Evolutionary conservation across 2,113 vertebrate genomes (phyloP), one percentile per base, ranked within the genome.

Genomic region (Tor tambroides): DNA sequence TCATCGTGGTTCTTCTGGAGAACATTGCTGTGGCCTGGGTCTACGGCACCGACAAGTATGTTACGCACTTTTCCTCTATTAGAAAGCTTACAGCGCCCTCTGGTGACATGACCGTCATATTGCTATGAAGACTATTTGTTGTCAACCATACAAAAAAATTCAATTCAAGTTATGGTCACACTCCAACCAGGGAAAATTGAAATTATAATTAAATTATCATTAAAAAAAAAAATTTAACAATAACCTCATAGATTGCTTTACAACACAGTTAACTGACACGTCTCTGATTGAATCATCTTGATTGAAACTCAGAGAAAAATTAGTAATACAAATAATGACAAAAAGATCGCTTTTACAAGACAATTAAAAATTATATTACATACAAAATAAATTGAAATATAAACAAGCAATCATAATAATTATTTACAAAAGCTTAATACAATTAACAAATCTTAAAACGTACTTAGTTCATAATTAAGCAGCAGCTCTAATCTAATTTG

Each of bases 11-110:
- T 59, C 92, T 97, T 83, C 94, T 99, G 95, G 98, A 99, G 91
- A 99, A 98, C 80, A 89, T 98, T 89, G 96, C 98, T 0, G 92
- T 99, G 28, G 97, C 96, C 6, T 97, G 95, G 93, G 88, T 99
- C 91, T 99, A 99, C 78, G 98, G 98, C 81, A 96, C 96, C 65
- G 97, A 99, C 86, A 99, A 97, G 98, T 99, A 95, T 92, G 97
- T 30, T 98, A 94, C 92, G 96, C 0, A 2, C 9, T 80, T 14
- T 35, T 14, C 23, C 43, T 46, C 26, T 21, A 35, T 46, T 1
- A 49, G 35, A 49, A 1, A 59, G 23, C 28, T 26, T 19, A 49
- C 43, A 83, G 71, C 28, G 72, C 80, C 71, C 56, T 83, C 80
- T 78, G 4, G 7, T 83, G 72, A 43, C 32, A 26, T 0, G 9